Evolutionary conservation across 2,113 vertebrate species (phyloP).

Genomic region (Menidia beryllina): DNA sequence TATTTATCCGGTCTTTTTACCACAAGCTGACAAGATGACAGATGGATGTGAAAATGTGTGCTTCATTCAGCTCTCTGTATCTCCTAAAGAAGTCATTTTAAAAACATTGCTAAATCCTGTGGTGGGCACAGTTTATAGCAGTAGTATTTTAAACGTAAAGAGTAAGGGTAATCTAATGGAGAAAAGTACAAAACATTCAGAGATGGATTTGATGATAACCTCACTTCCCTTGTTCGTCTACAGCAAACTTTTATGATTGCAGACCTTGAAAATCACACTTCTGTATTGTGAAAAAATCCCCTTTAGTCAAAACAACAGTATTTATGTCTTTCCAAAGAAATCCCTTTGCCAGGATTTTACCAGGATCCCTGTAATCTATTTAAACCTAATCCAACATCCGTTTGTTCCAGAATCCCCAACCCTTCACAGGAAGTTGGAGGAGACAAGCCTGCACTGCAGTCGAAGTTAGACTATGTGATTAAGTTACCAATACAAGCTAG

Average conservation of each 20-base stretch:
- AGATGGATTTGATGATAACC: slow-evolving; percentile 66
- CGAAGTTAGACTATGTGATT: slow-evolving; percentile 42
- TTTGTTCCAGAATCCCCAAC: slow-evolving; percentile 1
- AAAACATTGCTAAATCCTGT: slow-evolving; percentile 79
- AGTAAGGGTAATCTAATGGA: slow-evolving; percentile 23
- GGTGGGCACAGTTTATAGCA: slow-evolving; percentile 76
- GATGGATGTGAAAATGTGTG: slow-evolving; percentile 35
- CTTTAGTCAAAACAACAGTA: neutral
- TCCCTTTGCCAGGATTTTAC: too few species aligned
- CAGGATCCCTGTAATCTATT: neutral
- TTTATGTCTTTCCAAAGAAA: slow-evolving; percentile 24
- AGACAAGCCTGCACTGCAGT: slow-evolving; percentile 5
- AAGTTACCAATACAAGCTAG: slow-evolving; percentile 44
- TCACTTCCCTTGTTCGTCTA: slow-evolving; percentile 52
- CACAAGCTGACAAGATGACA: slow-evolving; percentile 22
- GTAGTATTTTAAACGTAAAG: slow-evolving; percentile 76
- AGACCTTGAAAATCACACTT: neutral
- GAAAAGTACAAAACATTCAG: slow-evolving; percentile 17
- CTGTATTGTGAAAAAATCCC: neutral
- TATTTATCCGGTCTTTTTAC: neutral
- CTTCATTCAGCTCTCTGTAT: slow-evolving; percentile 63
- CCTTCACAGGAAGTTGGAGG: slow-evolving; percentile 22
- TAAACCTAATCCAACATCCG: neutral
- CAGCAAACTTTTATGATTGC: slow-evolving; percentile 22
- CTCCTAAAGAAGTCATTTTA: slow-evolving; percentile 76